Conservation (phyloP, 1,140 invertebrate genomes). For the Nebria ingens region DNA sequence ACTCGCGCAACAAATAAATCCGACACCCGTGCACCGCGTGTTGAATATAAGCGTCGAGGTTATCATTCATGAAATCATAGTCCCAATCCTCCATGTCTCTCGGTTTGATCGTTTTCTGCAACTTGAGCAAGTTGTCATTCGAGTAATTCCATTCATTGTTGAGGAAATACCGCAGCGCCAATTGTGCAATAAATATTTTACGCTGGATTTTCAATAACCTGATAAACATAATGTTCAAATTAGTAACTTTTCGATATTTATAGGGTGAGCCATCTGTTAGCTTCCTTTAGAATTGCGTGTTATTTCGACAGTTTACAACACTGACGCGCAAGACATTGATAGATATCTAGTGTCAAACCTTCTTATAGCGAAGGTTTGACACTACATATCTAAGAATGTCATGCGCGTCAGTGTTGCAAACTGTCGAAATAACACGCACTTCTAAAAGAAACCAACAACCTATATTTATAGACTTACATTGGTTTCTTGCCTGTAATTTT, state of each 20-base stretch:
- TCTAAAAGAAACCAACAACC: no score
- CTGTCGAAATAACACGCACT: no score
- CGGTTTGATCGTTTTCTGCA: constrained; percentile 47
- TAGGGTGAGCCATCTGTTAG: no score
- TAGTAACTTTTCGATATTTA: not conserved
- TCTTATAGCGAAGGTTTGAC: no score
- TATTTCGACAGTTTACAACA: no score
- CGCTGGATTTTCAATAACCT: constrained; percentile 73
- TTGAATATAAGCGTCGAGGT: constrained; percentile 39
- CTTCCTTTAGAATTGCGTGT: no score
- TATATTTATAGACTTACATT: constrained; percentile 60
- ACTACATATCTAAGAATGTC: no score
- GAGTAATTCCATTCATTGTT: constrained; percentile 72
- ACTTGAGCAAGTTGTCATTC: constrained; percentile 56
- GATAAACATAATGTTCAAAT: constrained; percentile 15
- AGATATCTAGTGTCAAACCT: no score
- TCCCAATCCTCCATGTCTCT: constrained; percentile 54
- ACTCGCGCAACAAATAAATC: constrained; percentile 25
- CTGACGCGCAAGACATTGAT: no score
- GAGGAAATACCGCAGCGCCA: constrained; percentile 67
- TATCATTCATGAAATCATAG: constrained; percentile 41
- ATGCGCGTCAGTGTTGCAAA: no score
- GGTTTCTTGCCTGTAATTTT: constrained; percentile 52
- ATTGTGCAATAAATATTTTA: constrained; percentile 64
- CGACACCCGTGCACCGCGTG: constrained; percentile 26